Evolutionary conservation across 2,113 vertebrate genomes (phyloP).

Genomic region (Sylvia atricapilla): DNA sequence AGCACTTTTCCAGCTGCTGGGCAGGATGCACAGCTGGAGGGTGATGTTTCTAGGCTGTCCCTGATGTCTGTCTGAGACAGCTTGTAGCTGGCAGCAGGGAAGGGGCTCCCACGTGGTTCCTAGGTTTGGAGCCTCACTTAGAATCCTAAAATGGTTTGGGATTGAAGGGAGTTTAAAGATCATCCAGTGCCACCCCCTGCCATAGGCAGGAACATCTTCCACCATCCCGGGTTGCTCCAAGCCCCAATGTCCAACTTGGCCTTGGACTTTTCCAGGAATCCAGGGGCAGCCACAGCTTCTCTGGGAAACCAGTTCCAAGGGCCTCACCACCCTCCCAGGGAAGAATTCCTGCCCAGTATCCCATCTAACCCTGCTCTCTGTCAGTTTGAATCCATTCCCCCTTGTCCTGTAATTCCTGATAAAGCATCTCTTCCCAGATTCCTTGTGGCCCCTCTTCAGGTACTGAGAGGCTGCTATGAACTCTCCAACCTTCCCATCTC

Average conservation of each 20-base stretch:
- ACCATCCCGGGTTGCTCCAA: neutral
- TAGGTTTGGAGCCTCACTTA: neutral
- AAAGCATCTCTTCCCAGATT: neutral
- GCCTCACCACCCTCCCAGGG: accelerated
- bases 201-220: neutral
- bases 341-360: neutral
- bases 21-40: neutral
- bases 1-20: neutral
- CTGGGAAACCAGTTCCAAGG: neutral
- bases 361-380: neutral
- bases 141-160: neutral
- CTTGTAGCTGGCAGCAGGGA: neutral
- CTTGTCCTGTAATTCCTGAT: neutral
- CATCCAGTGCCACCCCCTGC: neutral
- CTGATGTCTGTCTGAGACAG: neutral
- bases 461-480: neutral
- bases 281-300: neutral
- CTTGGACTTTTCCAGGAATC: neutral
- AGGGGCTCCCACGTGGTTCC: neutral
- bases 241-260: neutral
- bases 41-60: neutral
- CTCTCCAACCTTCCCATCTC: neutral
- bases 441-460: neutral
- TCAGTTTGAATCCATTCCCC: neutral
- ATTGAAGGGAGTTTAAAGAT: accelerated